Evolutionary conservation across 2,888 invertebrate species (phyloP), one percentile per base, ranked within the genome.

Genomic region (Melanargia galathea): DNA sequence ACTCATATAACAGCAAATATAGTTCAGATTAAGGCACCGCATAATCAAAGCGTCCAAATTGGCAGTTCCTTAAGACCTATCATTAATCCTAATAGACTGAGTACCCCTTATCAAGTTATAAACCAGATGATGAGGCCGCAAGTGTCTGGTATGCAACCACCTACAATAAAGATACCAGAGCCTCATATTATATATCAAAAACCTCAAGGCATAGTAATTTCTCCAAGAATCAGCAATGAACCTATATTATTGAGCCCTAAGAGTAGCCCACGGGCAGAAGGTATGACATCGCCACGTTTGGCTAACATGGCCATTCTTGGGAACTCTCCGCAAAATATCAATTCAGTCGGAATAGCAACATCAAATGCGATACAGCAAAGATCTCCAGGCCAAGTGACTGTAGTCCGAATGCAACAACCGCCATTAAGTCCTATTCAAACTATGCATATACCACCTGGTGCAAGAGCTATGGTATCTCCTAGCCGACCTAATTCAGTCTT

Each of bases 81-180:
- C 33, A 68, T 89, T 58, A 76, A 83, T 60, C 71, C 88, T 4
- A 79, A 75, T 43, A 84, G 91, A 71, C 79, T 87, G 11, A 79
- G 73, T 70, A 74, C 88, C 20, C 87, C 90, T 11, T 91, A 87
- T 76, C 91, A 91, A 77, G 88, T 91, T 38, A 83, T 90, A 45
- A 90, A 86, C 73, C 89, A 87, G 67, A 82, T 86, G 64, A 86
- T 84, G 64, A 83, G 88, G 65, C 83, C 82, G 43, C 74, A 86
- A 87, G 63, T 84, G 75, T 73, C 86, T 8, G 92, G 89, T 68
- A 90, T 93, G 82, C 94, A 94, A 73, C 92, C 94, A 13, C 92
- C 95, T 4, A 93, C 94, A 0, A 94, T 94, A 16, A 94, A 93
- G 72, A 93, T 94, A 72, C 94, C 95, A 3, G 93, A 93, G 46